Percentiles rank a stretch among this genome's conserved stretches.
These are phyloP conservation scores for Psittacus erithacus DNA, from an alignment of 2,113 vertebrate genomes.

Conservation along the genomic window DNA sequence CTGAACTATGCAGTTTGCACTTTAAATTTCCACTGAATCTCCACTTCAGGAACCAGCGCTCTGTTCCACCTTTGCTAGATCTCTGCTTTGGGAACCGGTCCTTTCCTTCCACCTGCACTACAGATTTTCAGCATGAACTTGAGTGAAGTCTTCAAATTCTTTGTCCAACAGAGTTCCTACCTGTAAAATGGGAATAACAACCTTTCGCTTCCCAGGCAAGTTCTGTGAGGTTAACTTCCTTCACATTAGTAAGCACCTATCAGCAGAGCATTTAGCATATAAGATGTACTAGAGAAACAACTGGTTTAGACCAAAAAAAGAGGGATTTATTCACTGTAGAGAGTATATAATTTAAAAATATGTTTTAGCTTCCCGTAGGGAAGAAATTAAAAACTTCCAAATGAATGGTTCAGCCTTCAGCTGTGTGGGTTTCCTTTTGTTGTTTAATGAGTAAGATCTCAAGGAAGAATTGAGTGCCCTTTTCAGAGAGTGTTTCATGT, in stretches of 20 bases:
- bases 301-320: neutral
- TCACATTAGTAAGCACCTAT: neutral
- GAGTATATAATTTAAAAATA: neutral
- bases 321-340: neutral
- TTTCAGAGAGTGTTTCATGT: constrained; percentile 12
- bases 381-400: constrained; percentile 42
- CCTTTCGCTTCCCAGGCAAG: neutral
- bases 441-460: constrained; percentile 39
- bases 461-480: constrained; percentile 16
- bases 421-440: constrained; percentile 55
- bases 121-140: neutral
- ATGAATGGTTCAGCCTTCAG: neutral
- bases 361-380: neutral
- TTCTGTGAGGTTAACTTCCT: neutral
- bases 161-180: neutral
- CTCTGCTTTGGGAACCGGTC: neutral
- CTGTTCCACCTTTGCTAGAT: neutral
- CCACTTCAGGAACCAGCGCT: neutral
- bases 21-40: neutral
- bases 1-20: neutral
- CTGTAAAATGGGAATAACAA: neutral
- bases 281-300: neutral
- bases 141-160: neutral
- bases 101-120: neutral
- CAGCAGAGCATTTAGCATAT: neutral